A percentile compares a stretch with the other conserved stretches of the same genome.
These are phyloP conservation scores for Drosophila watanabei DNA, from an alignment of 1,140 invertebrate genomes.

Conservation along the genomic window DNA sequence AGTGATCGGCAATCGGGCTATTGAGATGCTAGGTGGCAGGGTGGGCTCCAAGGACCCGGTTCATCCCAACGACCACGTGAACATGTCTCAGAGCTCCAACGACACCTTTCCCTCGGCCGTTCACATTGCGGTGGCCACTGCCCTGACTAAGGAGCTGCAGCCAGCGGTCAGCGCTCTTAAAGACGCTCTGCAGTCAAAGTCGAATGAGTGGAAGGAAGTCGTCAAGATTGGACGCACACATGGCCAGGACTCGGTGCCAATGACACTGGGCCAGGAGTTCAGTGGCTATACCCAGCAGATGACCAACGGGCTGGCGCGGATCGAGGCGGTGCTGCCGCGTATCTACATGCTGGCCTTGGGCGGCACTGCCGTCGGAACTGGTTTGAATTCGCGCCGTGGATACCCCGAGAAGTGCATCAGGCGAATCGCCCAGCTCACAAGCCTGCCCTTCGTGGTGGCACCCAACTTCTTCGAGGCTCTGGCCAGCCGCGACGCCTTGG, in stretches of 20 bases:
- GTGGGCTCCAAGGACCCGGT: constrained; percentile 97
- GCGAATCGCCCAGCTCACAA: constrained; percentile 91
- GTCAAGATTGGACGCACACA: constrained; percentile 97
- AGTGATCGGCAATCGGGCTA: constrained; percentile 97
- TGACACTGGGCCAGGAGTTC: constrained; percentile 99
- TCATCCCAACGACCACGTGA: constrained; percentile 99
- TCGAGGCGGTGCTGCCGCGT: constrained; percentile 93
- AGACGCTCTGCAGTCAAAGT: constrained; percentile 91
- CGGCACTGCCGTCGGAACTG: constrained; percentile 99
- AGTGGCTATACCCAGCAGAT: constrained; percentile 96
- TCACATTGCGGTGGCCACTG: constrained; percentile 98
- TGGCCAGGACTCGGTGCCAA: constrained; percentile 96
- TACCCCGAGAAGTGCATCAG: constrained; percentile 96
- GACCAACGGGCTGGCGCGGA: constrained; percentile 93
- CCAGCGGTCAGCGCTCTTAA: constrained; percentile 92
- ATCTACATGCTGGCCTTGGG: constrained; percentile 96
- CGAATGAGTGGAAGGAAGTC: constrained; percentile 94
- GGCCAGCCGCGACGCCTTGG: constrained; percentile 97
- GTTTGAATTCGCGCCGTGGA: constrained; percentile 93
- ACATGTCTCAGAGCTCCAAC: constrained; percentile 99
- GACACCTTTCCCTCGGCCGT: constrained; percentile 99
- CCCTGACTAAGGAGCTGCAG: constrained; percentile 93
- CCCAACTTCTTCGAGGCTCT: constrained; percentile 99
- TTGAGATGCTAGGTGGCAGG: constrained; percentile 96
- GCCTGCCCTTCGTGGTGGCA: constrained; percentile 95